These are phyloP conservation scores for Drepanosiphum platanoidis DNA, from an alignment of 2,888 invertebrate species.

Conservation along the genomic window DNA sequence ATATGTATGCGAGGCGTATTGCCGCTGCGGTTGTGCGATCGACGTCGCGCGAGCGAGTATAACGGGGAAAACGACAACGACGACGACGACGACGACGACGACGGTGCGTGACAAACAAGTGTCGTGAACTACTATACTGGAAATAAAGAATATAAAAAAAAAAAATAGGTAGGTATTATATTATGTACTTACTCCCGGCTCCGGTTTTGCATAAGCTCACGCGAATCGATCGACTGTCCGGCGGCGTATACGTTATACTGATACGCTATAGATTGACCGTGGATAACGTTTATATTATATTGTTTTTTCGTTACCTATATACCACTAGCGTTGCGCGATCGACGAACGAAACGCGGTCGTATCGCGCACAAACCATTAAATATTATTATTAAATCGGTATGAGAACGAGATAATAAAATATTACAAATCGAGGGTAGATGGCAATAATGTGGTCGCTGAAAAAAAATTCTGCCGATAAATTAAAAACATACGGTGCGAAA, in stretches of 20 bases:
- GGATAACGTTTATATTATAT: background rate
- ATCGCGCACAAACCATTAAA: background rate
- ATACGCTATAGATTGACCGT: background rate
- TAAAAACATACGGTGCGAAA: too few species aligned
- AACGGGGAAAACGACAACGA: background rate
- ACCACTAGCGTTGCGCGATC: background rate
- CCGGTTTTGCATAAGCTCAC: background rate
- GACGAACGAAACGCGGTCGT: background rate
- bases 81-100: too few species aligned
- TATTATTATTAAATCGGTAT: too few species aligned
- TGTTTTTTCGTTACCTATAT: background rate
- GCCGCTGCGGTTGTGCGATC: background rate
- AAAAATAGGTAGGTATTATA: background rate
- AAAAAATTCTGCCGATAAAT: too few species aligned
- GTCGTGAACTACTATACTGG: constrained; percentile 4
- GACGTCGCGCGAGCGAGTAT: background rate
- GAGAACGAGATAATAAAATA: too few species aligned
- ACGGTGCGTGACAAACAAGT: constrained; percentile 11
- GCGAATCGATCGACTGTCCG: background rate
- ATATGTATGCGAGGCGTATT: background rate
- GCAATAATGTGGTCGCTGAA: too few species aligned
- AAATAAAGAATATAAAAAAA: background rate
- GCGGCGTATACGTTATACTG: background rate
- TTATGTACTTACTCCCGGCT: background rate
- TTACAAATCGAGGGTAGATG: too few species aligned